Evolutionary conservation across 2,113 vertebrate genomes (phyloP).

Genomic region (Misgurnus anguillicaudatus): DNA sequence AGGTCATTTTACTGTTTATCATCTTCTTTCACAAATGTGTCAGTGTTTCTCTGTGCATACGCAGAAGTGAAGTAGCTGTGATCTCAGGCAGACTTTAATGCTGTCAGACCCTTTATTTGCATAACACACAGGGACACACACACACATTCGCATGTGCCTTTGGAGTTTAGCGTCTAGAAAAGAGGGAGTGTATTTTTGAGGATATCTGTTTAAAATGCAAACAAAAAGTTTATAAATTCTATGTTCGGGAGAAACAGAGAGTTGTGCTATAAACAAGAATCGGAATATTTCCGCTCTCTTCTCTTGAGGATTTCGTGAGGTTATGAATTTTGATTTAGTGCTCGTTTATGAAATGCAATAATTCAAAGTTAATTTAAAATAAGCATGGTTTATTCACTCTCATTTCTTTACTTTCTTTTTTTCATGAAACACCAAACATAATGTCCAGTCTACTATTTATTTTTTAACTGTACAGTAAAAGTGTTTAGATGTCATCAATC

Average conservation of each 20-base stretch:
- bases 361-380: neutral
- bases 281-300: neutral
- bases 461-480: no score
- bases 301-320: neutral
- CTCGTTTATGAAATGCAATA: neutral
- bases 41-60: no score
- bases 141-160: constrained; percentile 11
- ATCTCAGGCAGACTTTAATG: constrained; percentile 22
- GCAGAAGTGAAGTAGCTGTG: constrained; percentile 11
- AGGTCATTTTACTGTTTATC: no score
- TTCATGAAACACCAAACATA: no score
- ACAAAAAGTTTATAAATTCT: no score
- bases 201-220: neutral
- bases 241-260: no score
- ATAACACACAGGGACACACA: neutral
- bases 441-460: no score
- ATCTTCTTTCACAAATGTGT: no score
- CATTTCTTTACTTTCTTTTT: no score
- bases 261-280: neutral
- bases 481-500: neutral
- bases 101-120: constrained; percentile 5
- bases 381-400: no score
- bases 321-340: neutral
- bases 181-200: neutral
- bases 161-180: neutral